A percentile compares a stretch with the other conserved stretches of the same genome.
These are phyloP conservation scores for Triplophysa tibetana DNA, from an alignment of 2,113 vertebrate species.

Conservation along the genomic window DNA sequence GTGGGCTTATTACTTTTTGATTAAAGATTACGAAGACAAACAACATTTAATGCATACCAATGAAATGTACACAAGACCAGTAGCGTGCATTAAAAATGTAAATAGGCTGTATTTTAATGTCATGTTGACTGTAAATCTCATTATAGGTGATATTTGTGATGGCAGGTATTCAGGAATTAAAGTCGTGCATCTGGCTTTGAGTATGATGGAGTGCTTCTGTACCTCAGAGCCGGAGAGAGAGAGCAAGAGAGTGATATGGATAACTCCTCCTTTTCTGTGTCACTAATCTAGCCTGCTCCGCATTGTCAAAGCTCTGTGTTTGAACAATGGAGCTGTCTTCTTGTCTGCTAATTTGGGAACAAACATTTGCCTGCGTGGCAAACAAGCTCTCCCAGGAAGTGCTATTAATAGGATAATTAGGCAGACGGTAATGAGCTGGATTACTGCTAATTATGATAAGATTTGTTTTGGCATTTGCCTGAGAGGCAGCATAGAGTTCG, in stretches of 20 bases:
- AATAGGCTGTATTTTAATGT: not conserved
- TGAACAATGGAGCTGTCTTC: slow-evolving; percentile 96
- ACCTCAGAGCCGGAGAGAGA: slow-evolving; percentile 18
- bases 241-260: slow-evolving; percentile 7
- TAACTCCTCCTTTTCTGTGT: slow-evolving; percentile 54
- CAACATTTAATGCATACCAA: not conserved
- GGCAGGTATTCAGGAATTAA: not conserved
- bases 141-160: slow-evolving; percentile 1
- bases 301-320: slow-evolving; percentile 84
- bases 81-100: too few relatives aligned
- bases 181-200: not conserved
- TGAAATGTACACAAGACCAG: not conserved
- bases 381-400: slow-evolving; percentile 94
- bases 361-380: slow-evolving; percentile 98
- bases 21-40: not conserved
- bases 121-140: not conserved
- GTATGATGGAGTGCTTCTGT: not conserved
- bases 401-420: slow-evolving; percentile 99
- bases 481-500: slow-evolving; percentile 88
- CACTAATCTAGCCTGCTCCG: slow-evolving; percentile 80
- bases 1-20: not conserved
- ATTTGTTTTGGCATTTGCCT: slow-evolving; percentile 98
- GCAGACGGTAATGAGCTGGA: slow-evolving; percentile 97
- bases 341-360: slow-evolving; percentile 97
- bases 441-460: slow-evolving; percentile 98